phyloP scores from a whole-genome alignment of 2,113 vertebrate genomes.

The Notothenia coriiceps region DNA sequence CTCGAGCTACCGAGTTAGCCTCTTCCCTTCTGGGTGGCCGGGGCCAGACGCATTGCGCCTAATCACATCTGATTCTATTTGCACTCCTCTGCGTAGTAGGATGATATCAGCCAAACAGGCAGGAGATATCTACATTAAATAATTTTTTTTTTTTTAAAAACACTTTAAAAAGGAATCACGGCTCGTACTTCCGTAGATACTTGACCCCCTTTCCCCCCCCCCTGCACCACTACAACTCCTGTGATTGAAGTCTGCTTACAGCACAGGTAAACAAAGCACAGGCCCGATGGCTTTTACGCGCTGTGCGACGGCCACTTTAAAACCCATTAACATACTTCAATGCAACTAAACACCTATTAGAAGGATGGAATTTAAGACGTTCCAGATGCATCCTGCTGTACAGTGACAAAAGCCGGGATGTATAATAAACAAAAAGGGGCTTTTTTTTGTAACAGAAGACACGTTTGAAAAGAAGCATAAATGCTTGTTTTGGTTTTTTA shows the following conservation, averaged over 20 bases:
- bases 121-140: conserved; percentile 8
- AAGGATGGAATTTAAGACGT: conserved; percentile 66
- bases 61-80: conserved; percentile 76
- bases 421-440: conserved; percentile 10
- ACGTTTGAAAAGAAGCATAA: background rate
- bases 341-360: conserved; percentile 66
- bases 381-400: conserved; percentile 70
- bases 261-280: conserved; percentile 73
- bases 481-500: too few species aligned
- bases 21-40: conserved; percentile 74
- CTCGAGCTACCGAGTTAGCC: conserved; percentile 63
- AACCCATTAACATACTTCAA: conserved; percentile 77
- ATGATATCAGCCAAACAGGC: conserved; percentile 53
- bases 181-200: conserved; percentile 10
- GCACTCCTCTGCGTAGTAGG: conserved; percentile 51
- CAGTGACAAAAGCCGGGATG: conserved; percentile 28
- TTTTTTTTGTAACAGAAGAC: background rate
- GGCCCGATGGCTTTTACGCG: conserved; percentile 64
- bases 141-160: conserved; percentile 1
- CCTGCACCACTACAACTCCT: conserved; percentile 27
- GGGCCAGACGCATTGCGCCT: conserved; percentile 26
- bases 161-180: conserved; percentile 7
- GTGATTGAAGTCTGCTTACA: conserved; percentile 73
- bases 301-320: conserved; percentile 73
- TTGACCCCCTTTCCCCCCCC: conserved; percentile 29